phyloP scores from a whole-genome alignment of 2,797 vertebrate species.

The Chloroceryle inda region DNA sequence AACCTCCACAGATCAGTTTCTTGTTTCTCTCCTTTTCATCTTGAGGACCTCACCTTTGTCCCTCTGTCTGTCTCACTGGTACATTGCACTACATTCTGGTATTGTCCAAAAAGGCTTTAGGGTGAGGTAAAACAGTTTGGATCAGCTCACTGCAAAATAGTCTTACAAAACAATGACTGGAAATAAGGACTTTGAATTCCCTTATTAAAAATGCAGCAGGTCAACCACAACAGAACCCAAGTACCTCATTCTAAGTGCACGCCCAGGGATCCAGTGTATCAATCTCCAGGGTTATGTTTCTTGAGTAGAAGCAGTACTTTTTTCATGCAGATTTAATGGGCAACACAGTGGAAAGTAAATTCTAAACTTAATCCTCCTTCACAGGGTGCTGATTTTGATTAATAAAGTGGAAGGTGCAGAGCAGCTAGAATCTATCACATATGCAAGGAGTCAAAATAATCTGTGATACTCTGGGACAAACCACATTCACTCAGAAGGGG shows the following conservation, averaged over 20 bases:
- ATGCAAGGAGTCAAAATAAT: background rate
- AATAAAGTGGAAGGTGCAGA: background rate
- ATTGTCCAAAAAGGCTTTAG: background rate
- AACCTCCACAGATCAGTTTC: background rate
- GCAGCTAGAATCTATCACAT: background rate
- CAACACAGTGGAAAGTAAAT: background rate
- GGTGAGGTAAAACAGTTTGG: background rate
- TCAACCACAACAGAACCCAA: background rate
- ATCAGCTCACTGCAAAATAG: background rate
- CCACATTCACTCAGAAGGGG: background rate
- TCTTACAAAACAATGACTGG: background rate
- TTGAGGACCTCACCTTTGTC: background rate
- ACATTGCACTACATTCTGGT: background rate
- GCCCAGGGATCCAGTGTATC: background rate
- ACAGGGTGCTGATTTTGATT: background rate
- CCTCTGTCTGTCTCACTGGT: background rate
- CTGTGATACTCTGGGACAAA: background rate
- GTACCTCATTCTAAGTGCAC: background rate
- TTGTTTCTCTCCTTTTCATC: background rate
- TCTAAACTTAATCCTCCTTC: background rate
- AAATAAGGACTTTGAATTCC: background rate
- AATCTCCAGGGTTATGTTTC: background rate
- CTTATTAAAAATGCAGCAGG: background rate
- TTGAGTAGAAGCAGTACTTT: background rate
- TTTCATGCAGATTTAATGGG: background rate